These are phyloP conservation scores for Tribolium castaneum DNA, from an alignment of 1,140 invertebrate genomes.

Conservation along the genomic window DNA sequence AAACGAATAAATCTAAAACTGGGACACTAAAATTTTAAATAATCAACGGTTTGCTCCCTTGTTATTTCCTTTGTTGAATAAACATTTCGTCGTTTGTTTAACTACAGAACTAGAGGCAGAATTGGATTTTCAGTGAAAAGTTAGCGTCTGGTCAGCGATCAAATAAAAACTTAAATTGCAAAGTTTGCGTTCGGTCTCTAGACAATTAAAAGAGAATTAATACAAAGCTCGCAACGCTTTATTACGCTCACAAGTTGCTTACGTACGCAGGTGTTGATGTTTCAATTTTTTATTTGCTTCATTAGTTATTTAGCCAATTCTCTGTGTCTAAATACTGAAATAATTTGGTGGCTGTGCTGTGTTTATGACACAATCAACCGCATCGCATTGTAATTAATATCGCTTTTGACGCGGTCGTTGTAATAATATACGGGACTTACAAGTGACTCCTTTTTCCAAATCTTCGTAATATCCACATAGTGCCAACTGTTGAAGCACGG, in stretches of 20 bases:
- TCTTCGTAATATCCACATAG: slow-evolving; percentile 81
- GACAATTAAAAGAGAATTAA: not conserved
- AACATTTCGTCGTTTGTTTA: not conserved
- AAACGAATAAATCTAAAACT: too few relatives aligned
- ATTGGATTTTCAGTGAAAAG: not conserved
- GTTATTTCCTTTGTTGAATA: too few relatives aligned
- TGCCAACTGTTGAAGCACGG: slow-evolving; percentile 80
- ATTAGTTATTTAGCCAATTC: not conserved
- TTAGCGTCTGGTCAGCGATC: not conserved
- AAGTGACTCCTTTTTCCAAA: slow-evolving; percentile 80
- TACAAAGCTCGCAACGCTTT: not conserved
- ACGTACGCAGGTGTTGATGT: not conserved
- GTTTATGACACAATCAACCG: not conserved
- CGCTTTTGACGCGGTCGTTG: not conserved
- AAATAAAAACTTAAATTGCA: not conserved
- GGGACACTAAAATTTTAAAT: too few relatives aligned
- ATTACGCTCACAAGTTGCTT: not conserved
- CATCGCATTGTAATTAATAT: not conserved
- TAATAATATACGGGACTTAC: slow-evolving; percentile 68
- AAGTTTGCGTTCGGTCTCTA: not conserved
- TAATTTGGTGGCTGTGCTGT: not conserved
- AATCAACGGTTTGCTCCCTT: too few relatives aligned
- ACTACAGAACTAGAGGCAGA: not conserved
- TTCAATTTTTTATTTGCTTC: not conserved
- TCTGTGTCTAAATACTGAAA: too few relatives aligned